These are phyloP conservation scores for Gasterosteus aculeatus DNA, from an alignment of 2,113 vertebrate genomes.

Conservation along the genomic window DNA sequence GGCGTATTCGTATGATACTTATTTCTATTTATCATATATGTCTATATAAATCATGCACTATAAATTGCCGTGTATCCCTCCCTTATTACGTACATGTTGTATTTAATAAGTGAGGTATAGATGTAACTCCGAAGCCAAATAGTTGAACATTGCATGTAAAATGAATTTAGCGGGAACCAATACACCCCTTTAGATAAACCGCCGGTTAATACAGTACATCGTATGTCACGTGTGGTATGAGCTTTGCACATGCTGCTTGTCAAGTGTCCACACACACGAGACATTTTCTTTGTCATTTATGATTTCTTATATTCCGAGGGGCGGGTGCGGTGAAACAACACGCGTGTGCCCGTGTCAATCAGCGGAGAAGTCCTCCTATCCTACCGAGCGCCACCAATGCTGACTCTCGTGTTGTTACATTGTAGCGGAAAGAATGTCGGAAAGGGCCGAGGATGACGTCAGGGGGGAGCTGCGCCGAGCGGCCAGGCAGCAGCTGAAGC, in stretches of 20 bases:
- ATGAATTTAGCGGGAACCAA: not conserved
- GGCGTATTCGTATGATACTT: not conserved
- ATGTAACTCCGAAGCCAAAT: not conserved
- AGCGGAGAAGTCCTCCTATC: conserved; percentile 57
- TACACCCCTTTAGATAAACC: conserved; percentile 10
- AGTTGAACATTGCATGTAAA: not conserved
- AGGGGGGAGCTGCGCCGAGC: conserved; percentile 95
- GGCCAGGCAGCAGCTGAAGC: conserved; percentile 85
- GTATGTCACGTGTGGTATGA: not conserved
- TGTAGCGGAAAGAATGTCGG: conserved; percentile 99
- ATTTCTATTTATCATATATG: not conserved
- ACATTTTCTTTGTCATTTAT: not conserved
- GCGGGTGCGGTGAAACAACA: conserved; percentile 41
- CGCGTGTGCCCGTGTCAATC: conserved; percentile 53
- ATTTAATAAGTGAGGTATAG: not conserved
- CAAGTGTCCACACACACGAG: conserved; percentile 9
- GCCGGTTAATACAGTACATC: not conserved
- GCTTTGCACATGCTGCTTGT: conserved; percentile 38
- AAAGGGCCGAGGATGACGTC: conserved; percentile 98
- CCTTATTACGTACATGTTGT: not conserved
- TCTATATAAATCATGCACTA: not conserved
- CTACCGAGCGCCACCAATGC: conserved; percentile 58
- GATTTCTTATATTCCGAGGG: not conserved
- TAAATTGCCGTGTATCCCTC: not conserved
- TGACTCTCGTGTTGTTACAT: conserved; percentile 89